A percentile compares a stretch with the other conserved stretches of the same genome.
Conservation (phyloP, 2,113 vertebrate species). For the Microtus montanus region DNA sequence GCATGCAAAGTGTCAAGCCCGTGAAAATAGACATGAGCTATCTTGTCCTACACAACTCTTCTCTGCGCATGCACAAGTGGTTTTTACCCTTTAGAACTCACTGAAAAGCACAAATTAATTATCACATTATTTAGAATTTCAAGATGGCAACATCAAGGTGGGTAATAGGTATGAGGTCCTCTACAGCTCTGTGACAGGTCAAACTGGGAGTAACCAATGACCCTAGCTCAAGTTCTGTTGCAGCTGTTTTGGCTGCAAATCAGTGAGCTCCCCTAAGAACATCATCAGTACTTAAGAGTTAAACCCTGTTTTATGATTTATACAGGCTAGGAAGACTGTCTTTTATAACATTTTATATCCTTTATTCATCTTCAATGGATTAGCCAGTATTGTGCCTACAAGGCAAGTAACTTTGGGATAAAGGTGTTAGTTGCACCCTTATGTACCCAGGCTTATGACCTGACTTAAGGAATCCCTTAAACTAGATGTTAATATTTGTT, state of each 20-base stretch:
- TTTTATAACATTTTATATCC: not conserved
- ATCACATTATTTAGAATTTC: constrained; percentile 30
- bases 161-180: not conserved
- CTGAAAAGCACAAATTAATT: not conserved
- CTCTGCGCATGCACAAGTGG: not conserved
- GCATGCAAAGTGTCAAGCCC: not conserved
- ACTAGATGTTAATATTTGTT: not conserved
- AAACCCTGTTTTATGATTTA: not conserved
- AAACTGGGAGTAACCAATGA: not conserved
- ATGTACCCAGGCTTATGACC: not conserved
- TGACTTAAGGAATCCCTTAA: not conserved
- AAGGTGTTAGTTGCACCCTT: not conserved
- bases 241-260: not conserved
- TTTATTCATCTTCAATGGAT: not conserved
- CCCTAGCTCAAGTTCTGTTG: not conserved
- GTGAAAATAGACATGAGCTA: not conserved
- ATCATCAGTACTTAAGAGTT: not conserved
- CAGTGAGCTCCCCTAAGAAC: not conserved
- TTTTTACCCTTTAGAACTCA: not conserved
- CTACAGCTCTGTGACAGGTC: not conserved
- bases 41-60: fast-evolving
- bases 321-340: not conserved
- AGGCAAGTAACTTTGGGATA: not conserved
- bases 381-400: not conserved
- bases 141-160: not conserved